phyloP scores from a whole-genome alignment of 2,888 invertebrate species.

The Gnatocerus cornutus region DNA sequence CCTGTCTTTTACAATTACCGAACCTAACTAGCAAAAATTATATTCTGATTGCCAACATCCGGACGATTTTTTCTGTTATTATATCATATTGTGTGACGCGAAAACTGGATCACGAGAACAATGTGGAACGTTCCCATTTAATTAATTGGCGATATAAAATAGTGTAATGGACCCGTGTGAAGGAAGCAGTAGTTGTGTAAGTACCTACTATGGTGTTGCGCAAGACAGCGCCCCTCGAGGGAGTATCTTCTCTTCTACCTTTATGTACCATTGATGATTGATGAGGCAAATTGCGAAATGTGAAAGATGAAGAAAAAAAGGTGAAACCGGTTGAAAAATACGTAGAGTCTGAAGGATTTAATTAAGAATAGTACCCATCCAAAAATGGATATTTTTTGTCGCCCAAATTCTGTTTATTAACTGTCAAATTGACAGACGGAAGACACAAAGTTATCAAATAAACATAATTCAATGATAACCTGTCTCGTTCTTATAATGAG shows the following conservation, averaged over 20 bases:
- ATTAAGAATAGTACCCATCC: no score
- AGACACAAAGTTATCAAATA: no score
- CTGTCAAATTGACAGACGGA: no score
- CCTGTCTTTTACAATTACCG: background rate
- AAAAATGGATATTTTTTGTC: no score
- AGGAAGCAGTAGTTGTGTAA: conserved; percentile 1
- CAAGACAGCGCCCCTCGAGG: background rate
- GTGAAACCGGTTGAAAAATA: background rate
- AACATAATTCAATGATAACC: no score
- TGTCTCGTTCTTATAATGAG: no score
- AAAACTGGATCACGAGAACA: conserved; percentile 42
- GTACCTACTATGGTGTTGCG: conserved; percentile 6
- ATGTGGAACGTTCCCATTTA: conserved; percentile 35
- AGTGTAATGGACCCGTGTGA: conserved; percentile 8
- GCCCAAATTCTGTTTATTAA: no score
- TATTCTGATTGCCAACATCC: conserved; percentile 11
- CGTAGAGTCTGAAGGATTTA: background rate
- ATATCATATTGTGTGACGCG: background rate
- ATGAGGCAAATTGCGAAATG: conserved; percentile 2
- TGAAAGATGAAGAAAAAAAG: background rate
- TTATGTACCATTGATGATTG: background rate
- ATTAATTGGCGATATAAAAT: conserved; percentile 25
- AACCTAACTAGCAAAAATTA: conserved; percentile 1
- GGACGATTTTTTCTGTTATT: background rate
- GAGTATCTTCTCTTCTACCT: background rate